Evolutionary conservation across 92 coral and sea anemone genomes (phyloP).

Genomic region (Bergia puertoricense): DNA sequence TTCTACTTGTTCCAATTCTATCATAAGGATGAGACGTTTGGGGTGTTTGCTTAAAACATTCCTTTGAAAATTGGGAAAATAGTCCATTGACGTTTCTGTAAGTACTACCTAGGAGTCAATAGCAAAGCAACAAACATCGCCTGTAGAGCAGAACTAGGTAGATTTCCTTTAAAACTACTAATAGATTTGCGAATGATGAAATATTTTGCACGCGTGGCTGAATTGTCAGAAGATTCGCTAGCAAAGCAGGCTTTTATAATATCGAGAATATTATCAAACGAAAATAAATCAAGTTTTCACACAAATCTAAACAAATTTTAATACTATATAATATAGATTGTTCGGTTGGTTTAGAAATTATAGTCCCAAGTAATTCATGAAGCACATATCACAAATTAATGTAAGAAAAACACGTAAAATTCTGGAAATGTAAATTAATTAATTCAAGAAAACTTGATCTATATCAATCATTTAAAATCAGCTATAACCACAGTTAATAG

Average conservation of each 20-base stretch:
- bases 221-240: constrained; percentile 1
- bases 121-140: constrained; percentile 10
- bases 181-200: neutral
- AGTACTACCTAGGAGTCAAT: constrained; percentile 12
- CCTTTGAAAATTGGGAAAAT: constrained; percentile 35
- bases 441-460: too few species aligned
- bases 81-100: constrained; percentile 27
- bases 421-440: too few species aligned
- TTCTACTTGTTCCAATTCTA: constrained; percentile 17
- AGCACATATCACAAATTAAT: too few species aligned
- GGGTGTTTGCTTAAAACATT: constrained; percentile 37
- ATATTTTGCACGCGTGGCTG: neutral
- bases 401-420: too few species aligned
- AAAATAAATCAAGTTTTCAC: too few species aligned
- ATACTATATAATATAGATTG: too few species aligned
- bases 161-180: constrained; percentile 2
- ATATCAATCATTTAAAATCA: too few species aligned
- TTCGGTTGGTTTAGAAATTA: too few species aligned
- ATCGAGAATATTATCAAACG: too few species aligned
- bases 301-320: too few species aligned
- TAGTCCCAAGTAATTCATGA: too few species aligned
- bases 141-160: constrained; percentile 36
- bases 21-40: constrained; percentile 28
- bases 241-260: neutral
- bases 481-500: too few species aligned